Percentiles rank a stretch among this genome's conserved stretches.
These are phyloP conservation scores for Brenthis daphne DNA, from an alignment of 2,888 invertebrate genomes.

Conservation along the genomic window DNA sequence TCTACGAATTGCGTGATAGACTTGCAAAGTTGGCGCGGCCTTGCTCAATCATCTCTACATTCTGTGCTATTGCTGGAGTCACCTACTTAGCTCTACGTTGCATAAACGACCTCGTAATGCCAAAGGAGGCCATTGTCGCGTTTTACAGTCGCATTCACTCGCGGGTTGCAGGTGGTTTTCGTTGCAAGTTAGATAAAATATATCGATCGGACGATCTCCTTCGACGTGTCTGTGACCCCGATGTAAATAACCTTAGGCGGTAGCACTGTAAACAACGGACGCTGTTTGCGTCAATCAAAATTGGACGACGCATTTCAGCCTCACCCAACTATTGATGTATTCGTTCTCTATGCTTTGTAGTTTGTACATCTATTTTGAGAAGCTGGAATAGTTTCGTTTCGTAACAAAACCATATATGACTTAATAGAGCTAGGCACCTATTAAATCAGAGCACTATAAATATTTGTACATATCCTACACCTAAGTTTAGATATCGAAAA, in stretches of 20 bases:
- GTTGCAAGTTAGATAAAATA: constrained; percentile 64
- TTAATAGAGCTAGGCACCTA: background rate
- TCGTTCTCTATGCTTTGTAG: constrained; percentile 19
- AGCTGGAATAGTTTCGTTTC: constrained; percentile 2
- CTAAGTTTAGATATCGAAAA: too few species aligned
- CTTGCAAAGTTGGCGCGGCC: constrained; percentile 51
- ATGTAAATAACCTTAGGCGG: constrained; percentile 80
- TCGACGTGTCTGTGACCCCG: constrained; percentile 81
- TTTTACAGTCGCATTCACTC: constrained; percentile 55
- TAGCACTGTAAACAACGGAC: constrained; percentile 77
- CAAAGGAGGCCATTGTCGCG: constrained; percentile 78
- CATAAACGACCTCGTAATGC: constrained; percentile 77
- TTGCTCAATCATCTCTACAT: constrained; percentile 68
- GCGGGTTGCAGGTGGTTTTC: constrained; percentile 43
- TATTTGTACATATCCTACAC: too few species aligned
- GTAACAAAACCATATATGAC: constrained; percentile 7
- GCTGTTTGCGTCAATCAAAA: constrained; percentile 73
- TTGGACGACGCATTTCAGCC: constrained; percentile 47
- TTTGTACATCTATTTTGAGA: constrained; percentile 25
- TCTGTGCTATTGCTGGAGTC: constrained; percentile 58
- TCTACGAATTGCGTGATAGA: constrained; percentile 40
- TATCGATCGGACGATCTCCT: constrained; percentile 75
- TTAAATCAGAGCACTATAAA: too few species aligned
- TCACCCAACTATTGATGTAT: constrained; percentile 50
- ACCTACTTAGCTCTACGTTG: constrained; percentile 68